phyloP scores from a whole-genome alignment of 2,888 invertebrate species.

The Branchipolynoe longqiensis region DNA sequence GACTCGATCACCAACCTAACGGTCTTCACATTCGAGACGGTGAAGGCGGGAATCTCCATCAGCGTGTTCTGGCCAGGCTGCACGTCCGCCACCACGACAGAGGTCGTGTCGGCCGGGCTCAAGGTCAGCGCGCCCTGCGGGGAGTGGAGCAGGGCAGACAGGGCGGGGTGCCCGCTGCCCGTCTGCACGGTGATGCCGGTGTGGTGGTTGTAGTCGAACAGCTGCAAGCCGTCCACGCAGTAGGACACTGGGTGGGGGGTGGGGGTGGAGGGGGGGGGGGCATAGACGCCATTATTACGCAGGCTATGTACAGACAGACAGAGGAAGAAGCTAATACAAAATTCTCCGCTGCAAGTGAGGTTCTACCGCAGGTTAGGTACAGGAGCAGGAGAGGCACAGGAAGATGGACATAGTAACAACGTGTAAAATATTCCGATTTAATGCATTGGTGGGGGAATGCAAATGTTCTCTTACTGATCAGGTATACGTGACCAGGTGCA shows the following conservation, averaged over 20 bases:
- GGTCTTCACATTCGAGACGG: neutral
- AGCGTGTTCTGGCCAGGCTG: conserved; percentile 18
- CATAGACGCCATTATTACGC: too few relatives aligned
- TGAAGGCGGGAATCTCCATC: conserved; percentile 38
- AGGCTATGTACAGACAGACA: too few relatives aligned
- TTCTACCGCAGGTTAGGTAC: too few relatives aligned
- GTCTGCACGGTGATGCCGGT: neutral
- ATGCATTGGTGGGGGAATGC: too few relatives aligned
- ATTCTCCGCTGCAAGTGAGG: neutral
- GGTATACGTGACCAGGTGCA: too few relatives aligned
- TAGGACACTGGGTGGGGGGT: too few relatives aligned
- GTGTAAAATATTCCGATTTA: too few relatives aligned
- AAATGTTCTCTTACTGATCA: too few relatives aligned
- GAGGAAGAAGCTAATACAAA: neutral
- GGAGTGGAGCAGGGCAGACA: neutral
- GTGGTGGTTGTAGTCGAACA: conserved; percentile 16
- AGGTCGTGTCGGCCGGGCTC: neutral
- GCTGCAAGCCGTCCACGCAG: conserved; percentile 1
- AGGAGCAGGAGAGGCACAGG: too few relatives aligned
- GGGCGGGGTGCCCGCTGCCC: neutral
- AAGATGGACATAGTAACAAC: too few relatives aligned
- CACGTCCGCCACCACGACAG: neutral
- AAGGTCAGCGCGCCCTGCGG: neutral
- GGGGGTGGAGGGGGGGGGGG: too few relatives aligned
- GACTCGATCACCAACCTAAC: conserved; percentile 6